phyloP scores from a whole-genome alignment of 2,888 invertebrate species.

The Microdon myrmicae region DNA sequence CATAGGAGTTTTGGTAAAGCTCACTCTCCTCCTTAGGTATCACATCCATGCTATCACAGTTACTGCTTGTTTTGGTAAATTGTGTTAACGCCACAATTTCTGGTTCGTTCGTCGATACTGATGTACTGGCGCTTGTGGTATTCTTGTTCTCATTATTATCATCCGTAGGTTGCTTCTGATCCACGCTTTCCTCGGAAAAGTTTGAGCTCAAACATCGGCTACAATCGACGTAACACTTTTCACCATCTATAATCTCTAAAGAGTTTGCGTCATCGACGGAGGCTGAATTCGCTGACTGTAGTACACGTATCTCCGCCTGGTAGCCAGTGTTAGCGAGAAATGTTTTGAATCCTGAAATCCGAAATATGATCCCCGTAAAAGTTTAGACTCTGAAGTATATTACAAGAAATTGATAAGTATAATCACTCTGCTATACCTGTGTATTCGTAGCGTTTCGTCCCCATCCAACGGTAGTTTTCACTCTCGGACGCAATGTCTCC shows the following conservation, averaged over 20 bases:
- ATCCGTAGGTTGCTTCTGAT: conserved; percentile 21
- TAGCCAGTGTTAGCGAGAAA: conserved; percentile 74
- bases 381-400: not conserved
- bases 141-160: not conserved
- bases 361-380: too few species aligned
- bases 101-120: conserved; percentile 26
- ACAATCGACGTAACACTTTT: conserved; percentile 43
- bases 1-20: conserved; percentile 13
- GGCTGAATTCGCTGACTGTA: conserved; percentile 57
- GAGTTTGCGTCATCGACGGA: conserved; percentile 14
- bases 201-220: conserved; percentile 32
- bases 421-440: conserved; percentile 69
- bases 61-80: conserved; percentile 19
- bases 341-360: conserved; percentile 71
- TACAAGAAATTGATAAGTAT: not conserved
- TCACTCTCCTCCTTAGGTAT: conserved; percentile 21
- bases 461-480: conserved; percentile 86
- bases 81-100: not conserved
- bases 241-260: conserved; percentile 9
- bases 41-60: conserved; percentile 37
- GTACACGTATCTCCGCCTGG: conserved; percentile 72
- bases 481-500: conserved; percentile 84
- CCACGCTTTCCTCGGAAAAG: conserved; percentile 25
- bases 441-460: conserved; percentile 83
- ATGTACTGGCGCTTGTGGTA: conserved; percentile 18